Evolutionary conservation across 2,888 invertebrate genomes (phyloP), one percentile per base, ranked within the genome.

Genomic region (Drosophila affinis): DNA sequence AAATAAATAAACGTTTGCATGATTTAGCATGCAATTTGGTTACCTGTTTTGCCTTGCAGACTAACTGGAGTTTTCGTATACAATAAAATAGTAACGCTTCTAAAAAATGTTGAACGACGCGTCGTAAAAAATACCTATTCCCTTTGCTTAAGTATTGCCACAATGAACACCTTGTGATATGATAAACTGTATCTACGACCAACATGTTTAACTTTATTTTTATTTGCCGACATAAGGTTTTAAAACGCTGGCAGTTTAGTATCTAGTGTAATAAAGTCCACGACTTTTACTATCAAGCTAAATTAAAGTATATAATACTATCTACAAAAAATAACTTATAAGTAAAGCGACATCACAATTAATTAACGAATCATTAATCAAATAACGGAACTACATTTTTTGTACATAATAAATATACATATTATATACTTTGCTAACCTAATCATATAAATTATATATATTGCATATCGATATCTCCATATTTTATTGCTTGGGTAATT

Each of bases 401-500:
- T 39, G 21, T n/a, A 12, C 2, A 39, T 6, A 39, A 14, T 61
- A 52, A 32, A 21, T 59, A 51, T 21, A 21, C 21, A 21, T 78
- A 64, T 63, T 48, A 47, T 21, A 62, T 58, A 69, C 62, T 65
- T 57, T 9, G 52, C 24, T 68, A 60, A 58, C 76, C 48, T 53
- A 79, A 62, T 62, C 49, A 60, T 53, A 46, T 49, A 68, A 69
- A 61, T 57, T 56, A 67, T 46, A 39, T 63, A 65, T 54, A 72
- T 44, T 53, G 48, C 75, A 60, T 55, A 60, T 68, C 72, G 64
- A 74, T 12, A 12, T 34, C 62, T 76, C 76, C 79, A 75, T 76
- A 61, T 77, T 77, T 81, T 73, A 77, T 75, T 87, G 75, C 75
- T 83, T 82, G 81, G 77, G 77, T 81, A 88, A 86, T 81, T 75